phyloP scores from a whole-genome alignment of 1,140 invertebrate species.

The Bombus fervidus region DNA sequence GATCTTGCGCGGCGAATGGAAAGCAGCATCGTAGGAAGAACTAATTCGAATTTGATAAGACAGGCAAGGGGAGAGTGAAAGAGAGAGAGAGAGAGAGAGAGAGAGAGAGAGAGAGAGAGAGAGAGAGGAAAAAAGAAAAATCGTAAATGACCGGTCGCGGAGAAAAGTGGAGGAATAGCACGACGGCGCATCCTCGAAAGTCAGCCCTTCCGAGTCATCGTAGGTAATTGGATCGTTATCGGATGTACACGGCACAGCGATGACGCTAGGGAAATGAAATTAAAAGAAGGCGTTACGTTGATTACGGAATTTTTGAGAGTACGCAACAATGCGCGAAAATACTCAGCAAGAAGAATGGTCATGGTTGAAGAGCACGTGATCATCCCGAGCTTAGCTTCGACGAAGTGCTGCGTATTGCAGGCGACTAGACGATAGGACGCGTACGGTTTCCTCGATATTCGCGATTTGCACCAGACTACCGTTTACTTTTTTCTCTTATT shows the following conservation, averaged over 20 bases:
- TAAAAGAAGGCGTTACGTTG: neutral
- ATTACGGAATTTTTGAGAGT: neutral
- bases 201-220: neutral
- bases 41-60: too few species aligned
- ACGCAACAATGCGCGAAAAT: neutral
- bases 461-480: neutral
- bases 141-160: conserved; percentile 1
- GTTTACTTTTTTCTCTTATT: neutral
- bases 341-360: neutral
- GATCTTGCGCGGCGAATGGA: neutral
- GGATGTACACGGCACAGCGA: conserved; percentile 34
- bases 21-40: neutral
- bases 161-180: conserved; percentile 6
- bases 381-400: neutral
- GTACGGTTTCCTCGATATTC: neutral
- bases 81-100: neutral
- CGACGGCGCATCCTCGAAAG: neutral
- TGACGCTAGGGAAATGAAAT: conserved; percentile 57
- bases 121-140: neutral
- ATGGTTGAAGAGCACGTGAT: neutral
- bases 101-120: neutral
- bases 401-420: neutral
- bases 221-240: conserved; percentile 33
- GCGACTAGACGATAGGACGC: too few species aligned
- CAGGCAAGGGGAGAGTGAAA: too few species aligned